Evolutionary conservation across 92 coral and sea anemone genomes (phyloP).

Genomic region (Umimayanthus chanpuru): DNA sequence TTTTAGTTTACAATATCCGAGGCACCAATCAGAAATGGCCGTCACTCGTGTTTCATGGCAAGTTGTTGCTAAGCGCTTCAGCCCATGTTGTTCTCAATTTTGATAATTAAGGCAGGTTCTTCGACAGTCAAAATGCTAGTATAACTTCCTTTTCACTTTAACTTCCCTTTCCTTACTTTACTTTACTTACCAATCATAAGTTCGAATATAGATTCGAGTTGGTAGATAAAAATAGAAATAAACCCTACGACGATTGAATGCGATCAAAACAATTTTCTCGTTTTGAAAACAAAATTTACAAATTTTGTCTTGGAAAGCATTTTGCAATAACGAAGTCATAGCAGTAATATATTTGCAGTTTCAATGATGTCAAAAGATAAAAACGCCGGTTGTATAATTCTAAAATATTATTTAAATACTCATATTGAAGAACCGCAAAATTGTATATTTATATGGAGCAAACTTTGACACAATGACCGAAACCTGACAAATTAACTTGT

Average conservation of each 20-base stretch:
- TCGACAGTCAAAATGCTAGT: neutral
- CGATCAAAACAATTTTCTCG: neutral
- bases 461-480: no score
- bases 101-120: neutral
- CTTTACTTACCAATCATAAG: neutral
- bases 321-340: neutral
- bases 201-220: neutral
- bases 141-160: neutral
- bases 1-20: constrained; percentile 14
- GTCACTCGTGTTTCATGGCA: neutral
- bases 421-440: no score
- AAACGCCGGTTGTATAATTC: neutral
- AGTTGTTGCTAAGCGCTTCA: constrained; percentile 35
- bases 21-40: constrained; percentile 19
- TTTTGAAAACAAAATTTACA: neutral
- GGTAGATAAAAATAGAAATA: no score
- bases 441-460: no score
- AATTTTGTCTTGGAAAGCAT: neutral
- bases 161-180: neutral
- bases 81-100: neutral
- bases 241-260: neutral
- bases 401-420: no score
- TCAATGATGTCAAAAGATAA: neutral
- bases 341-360: neutral
- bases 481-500: no score